A percentile compares a stretch with the other conserved stretches of the same genome.
Conservation (phyloP, 1,140 invertebrate species). For the Grapholita molesta region DNA sequence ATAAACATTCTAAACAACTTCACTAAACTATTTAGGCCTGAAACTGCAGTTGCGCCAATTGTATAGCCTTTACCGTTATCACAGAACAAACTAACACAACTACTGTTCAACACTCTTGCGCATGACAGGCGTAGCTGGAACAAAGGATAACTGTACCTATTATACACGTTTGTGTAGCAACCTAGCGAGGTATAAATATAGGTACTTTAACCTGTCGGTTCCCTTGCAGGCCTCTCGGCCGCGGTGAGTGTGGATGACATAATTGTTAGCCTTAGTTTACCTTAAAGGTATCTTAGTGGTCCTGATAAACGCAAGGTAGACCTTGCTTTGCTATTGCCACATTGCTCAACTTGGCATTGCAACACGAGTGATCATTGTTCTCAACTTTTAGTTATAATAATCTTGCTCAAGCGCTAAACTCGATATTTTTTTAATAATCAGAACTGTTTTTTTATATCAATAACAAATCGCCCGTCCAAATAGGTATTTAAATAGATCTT, state of each 20-base stretch:
- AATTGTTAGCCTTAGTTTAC: background rate
- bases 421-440: no score
- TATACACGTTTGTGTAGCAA: background rate
- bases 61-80: background rate
- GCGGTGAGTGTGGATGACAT: background rate
- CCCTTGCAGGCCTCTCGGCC: background rate
- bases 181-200: no score
- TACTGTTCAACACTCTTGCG: background rate
- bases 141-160: background rate
- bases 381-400: background rate
- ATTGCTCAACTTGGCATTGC: background rate
- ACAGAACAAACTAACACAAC: background rate
- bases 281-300: background rate
- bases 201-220: background rate
- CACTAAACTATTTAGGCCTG: background rate
- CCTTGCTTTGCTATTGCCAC: background rate
- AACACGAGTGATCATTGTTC: background rate
- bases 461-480: no score
- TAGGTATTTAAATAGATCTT: no score
- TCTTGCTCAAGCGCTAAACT: no score
- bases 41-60: background rate
- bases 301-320: background rate
- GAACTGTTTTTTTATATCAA: no score
- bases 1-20: background rate
- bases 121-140: background rate